Conservation (phyloP, 2,888 invertebrate species). For the Cerastoderma edule region DNA sequence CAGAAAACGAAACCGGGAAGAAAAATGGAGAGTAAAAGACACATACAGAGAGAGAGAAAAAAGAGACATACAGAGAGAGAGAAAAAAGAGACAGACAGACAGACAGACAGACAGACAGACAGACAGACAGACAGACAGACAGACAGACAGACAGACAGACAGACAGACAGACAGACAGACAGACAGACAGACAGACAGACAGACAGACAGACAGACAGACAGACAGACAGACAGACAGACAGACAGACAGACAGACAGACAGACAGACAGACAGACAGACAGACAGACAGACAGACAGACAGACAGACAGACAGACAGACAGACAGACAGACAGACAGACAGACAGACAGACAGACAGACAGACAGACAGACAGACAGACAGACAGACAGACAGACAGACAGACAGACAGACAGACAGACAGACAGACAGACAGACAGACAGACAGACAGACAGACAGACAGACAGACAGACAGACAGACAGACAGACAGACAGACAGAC, state of each 20-base stretch:
- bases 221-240: constrained; percentile 16
- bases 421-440: no score
- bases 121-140: constrained; percentile 21
- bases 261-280: constrained; percentile 16
- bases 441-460: no score
- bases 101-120: constrained; percentile 16
- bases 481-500: no score
- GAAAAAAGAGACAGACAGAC: no score
- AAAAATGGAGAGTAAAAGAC: no score
- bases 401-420: constrained; percentile 16
- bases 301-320: constrained; percentile 16
- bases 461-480: no score
- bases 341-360: constrained; percentile 16
- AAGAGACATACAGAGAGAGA: no score
- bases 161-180: constrained; percentile 16
- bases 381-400: constrained; percentile 14
- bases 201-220: constrained; percentile 16
- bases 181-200: constrained; percentile 16
- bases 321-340: constrained; percentile 16
- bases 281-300: constrained; percentile 16
- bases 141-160: constrained; percentile 16
- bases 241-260: constrained; percentile 16
- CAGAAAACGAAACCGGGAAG: no score
- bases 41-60: no score
- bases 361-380: constrained; percentile 16